phyloP scores from a whole-genome alignment of 2,888 invertebrate species.

The Zhuqinia jingwanae region DNA sequence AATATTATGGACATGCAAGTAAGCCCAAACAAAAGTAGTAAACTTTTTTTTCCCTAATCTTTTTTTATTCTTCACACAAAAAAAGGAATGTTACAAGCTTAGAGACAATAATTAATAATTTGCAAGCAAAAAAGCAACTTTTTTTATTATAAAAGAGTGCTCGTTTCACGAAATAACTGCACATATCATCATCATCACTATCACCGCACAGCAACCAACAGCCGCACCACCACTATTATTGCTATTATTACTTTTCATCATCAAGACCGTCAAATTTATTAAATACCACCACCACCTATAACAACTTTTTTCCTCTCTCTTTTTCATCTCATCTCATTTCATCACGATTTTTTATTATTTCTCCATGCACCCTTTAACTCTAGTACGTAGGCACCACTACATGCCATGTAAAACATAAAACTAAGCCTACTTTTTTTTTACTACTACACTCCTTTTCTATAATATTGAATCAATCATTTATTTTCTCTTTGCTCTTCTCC shows the following conservation, averaged over 20 bases:
- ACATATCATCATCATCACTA: background rate
- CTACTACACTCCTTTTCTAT: background rate
- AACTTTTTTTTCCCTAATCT: background rate
- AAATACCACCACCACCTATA: slow-evolving; percentile 6
- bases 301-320: background rate
- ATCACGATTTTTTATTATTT: background rate
- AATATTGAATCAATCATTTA: slow-evolving; percentile 20
- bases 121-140: background rate
- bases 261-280: slow-evolving; percentile 28
- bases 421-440: too few species aligned
- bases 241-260: too few species aligned
- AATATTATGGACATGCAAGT: slow-evolving; percentile 77
- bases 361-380: too few species aligned
- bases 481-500: background rate
- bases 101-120: background rate
- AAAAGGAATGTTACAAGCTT: background rate
- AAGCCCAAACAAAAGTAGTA: slow-evolving; percentile 49
- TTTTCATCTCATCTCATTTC: background rate
- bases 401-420: too few species aligned
- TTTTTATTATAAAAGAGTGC: too few species aligned
- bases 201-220: background rate
- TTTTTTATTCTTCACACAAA: background rate
- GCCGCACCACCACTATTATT: background rate
- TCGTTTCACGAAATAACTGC: background rate
- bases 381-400: too few species aligned